Conservation (phyloP, 2,797 vertebrate species). For the Syndactyla subalaris region DNA sequence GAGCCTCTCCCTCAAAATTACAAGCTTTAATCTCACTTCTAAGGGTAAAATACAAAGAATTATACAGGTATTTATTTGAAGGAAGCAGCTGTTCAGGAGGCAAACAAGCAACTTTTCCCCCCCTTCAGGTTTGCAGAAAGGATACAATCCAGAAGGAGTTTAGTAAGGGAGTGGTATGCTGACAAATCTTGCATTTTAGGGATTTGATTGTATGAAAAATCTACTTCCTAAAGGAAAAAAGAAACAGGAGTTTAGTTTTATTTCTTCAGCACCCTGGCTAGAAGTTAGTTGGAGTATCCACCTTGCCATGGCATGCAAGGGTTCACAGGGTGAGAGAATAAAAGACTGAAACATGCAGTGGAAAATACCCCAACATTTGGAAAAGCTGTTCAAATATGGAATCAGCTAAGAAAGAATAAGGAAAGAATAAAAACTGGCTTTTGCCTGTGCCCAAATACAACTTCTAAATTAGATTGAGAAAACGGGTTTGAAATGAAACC, state of each 20-base stretch:
- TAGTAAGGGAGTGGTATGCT: slow-evolving; percentile 78
- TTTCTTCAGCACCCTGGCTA: too few relatives aligned
- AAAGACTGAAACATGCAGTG: too few relatives aligned
- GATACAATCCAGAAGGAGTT: slow-evolving; percentile 92
- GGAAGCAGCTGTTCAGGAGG: background rate
- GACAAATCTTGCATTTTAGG: slow-evolving; percentile 87
- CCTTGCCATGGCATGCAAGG: too few relatives aligned
- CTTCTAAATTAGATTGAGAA: background rate
- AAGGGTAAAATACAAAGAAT: background rate
- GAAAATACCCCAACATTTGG: too few relatives aligned
- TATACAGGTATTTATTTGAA: background rate
- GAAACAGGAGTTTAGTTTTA: background rate
- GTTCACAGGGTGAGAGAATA: too few relatives aligned
- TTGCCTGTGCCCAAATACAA: background rate
- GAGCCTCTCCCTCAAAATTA: background rate
- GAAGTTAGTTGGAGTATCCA: too few relatives aligned
- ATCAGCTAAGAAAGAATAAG: too few relatives aligned
- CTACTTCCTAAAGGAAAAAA: slow-evolving; percentile 81
- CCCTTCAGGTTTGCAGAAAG: slow-evolving; percentile 56
- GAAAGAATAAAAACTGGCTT: background rate
- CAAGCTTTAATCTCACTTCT: background rate
- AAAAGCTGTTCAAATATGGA: too few relatives aligned
- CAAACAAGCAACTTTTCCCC: background rate
- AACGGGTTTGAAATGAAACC: background rate
- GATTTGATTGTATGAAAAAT: slow-evolving; percentile 90